Evolutionary conservation across 2,113 vertebrate species (phyloP).

Genomic region (Barnardius zonarius): DNA sequence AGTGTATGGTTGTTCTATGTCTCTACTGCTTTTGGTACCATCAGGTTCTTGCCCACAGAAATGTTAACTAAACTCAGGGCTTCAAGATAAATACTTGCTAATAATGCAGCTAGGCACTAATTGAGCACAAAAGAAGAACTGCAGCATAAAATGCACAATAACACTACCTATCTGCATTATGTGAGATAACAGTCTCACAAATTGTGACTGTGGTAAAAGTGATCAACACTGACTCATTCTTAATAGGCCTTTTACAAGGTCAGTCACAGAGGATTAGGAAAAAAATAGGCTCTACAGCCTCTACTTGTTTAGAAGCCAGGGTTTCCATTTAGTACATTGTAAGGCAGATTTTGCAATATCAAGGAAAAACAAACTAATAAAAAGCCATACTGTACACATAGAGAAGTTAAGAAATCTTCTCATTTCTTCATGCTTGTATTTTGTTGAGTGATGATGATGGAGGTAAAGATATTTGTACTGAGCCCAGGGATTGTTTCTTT

Average conservation of each 20-base stretch:
- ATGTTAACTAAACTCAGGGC: background rate
- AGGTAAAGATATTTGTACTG: background rate
- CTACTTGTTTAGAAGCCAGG: background rate
- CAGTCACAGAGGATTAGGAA: background rate
- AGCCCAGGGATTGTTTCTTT: background rate
- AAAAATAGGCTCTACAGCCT: background rate
- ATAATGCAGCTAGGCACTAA: background rate
- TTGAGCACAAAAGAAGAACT: background rate
- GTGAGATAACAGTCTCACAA: background rate
- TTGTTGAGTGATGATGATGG: background rate
- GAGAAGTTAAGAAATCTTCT: background rate
- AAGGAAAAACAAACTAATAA: background rate
- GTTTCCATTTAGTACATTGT: background rate
- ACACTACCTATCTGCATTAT: background rate
- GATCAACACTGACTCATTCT: background rate
- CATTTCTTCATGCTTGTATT: background rate
- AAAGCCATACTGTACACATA: background rate
- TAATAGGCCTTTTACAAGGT: background rate
- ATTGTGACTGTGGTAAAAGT: background rate
- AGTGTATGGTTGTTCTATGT: background rate
- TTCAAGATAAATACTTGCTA: background rate
- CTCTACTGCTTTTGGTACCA: background rate
- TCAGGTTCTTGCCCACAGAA: background rate
- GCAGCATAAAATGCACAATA: background rate
- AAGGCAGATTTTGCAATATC: background rate